Evolutionary conservation across 2,797 vertebrate species (phyloP), one percentile per base, ranked within the genome.

Genomic region (Falco naumanni): DNA sequence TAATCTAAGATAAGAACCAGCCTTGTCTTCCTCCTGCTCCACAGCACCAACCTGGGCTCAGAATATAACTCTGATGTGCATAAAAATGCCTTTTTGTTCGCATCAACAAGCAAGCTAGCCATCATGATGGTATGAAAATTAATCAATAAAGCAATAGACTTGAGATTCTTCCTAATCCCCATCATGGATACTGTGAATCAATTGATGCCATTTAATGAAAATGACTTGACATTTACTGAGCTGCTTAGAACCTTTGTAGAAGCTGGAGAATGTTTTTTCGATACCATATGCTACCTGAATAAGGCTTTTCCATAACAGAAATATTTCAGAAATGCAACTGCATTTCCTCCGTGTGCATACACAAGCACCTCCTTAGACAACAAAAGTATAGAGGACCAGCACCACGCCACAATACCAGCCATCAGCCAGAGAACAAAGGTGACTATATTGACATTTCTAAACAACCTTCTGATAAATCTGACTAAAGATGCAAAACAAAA

Each of bases 201-300:
- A 74, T 47, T 47, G 64, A 28, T 77, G 78, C 29, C 56, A 37
- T 87, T 92, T 90, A 43, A 61, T 59, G 64, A 51, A 74, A 96
- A 92, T 57, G 11, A 34, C 74, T 82, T 95, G 93, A 83, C 94
- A 95, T 96, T 95, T 94, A 65, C 78, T 31, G 53, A 92, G 91
- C 68, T 85, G 28, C 82, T 64, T 45, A 76, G 60, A 72, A 78
- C 57, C 54, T 95, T 51, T 61, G 57, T 47, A 75, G 47, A 65
- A 93, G 51, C 25, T 64, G 41, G 16, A 50, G 64, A 66, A 69
- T 24, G 19, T 6, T 34, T 91, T 75, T 83, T 71, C 0, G 0
- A 11, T 51, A 4, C 53, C 74, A 47, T 34, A 84, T 75, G 64
- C 43, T 75, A 59, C 84, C 69, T 59, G 71, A 64, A 71, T 59